Evolutionary conservation across 2,113 vertebrate genomes (phyloP), one percentile per base, ranked within the genome.

Genomic region (Oxyura jamaicensis): DNA sequence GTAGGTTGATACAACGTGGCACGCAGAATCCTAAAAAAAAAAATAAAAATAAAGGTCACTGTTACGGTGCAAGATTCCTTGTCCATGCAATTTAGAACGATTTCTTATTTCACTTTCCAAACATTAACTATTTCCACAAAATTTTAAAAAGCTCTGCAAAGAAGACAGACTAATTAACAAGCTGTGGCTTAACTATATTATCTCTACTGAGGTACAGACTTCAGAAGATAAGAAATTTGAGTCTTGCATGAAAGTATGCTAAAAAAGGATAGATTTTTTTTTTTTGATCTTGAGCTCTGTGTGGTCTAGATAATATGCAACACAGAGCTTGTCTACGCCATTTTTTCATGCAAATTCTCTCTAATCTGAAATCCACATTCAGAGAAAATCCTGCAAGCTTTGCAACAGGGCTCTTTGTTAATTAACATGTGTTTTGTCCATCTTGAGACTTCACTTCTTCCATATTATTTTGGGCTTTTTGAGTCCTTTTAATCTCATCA

Each of bases 11-110:
- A 98, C 81, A 99, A 93, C 0, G 99, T 99, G 94, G 98, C 99
- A 92, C 99, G 98, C 50, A 99, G 98, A 81, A 99, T 98, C 99
- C 99, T 99, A 86, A 50, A 69, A 69, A 87, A 53, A 16, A 86
- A 50, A 69, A 69, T 86, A 53, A 16, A 16, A 95, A 50, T 1
- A 33, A 96, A 93, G 33, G 14, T 15, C 33, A 56, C 35, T 42
- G 6, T 93, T 63, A 78, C 0, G 2, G 28, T 46, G 33, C 44
- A 52, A 67, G 33, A 42, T 33, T 69, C 29, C 36, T 66, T 26
- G 60, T 59, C 53, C 23, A 2, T 13, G 48, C 21, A 66, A 22
- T 29, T 91, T 85, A 48, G 18, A 56, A 8, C 39, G 60, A 68
- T 44, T 83, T 82, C 33, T 60, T 44, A 55, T 56, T 76, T 74